Percentiles rank a stretch among this genome's conserved stretches.
phyloP scores from a whole-genome alignment of 2,797 vertebrate species.

The Chaetophractus vellerosus region DNA sequence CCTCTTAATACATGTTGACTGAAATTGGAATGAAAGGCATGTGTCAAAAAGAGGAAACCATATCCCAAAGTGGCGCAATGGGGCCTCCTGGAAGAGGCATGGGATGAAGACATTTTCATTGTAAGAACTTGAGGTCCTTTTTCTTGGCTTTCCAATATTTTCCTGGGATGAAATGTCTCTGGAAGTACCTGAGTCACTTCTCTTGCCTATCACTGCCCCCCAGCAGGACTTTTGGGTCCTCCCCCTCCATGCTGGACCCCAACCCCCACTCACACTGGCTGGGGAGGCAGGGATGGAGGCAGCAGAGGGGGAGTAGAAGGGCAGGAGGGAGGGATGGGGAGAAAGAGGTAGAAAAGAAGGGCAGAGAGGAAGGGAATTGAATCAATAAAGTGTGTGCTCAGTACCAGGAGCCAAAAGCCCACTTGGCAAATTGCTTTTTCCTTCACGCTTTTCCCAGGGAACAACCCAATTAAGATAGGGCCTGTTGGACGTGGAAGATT shows the following conservation, averaged over 20 bases:
- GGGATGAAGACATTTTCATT: background rate
- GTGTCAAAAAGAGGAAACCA: background rate
- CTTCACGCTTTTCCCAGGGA: conserved; percentile 46
- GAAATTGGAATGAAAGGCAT: background rate
- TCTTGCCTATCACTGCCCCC: background rate
- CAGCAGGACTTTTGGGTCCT: background rate
- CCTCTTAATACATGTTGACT: background rate
- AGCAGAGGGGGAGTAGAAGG: background rate
- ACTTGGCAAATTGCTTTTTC: conserved; percentile 16
- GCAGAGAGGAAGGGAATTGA: background rate
- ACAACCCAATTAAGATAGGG: conserved; percentile 60
- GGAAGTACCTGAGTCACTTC: background rate
- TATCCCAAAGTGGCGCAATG: background rate
- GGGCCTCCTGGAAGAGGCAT: background rate
- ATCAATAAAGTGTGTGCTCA: background rate
- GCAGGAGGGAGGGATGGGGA: background rate
- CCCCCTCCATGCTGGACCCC: background rate
- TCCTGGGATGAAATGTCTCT: background rate
- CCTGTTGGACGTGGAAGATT: conserved; percentile 5
- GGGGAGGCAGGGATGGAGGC: background rate
- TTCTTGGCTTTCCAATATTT: background rate
- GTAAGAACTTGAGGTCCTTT: background rate
- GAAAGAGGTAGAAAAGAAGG: background rate
- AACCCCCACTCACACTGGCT: background rate
- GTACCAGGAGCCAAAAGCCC: background rate